Base-by-base conservation (phyloP, 2,888 invertebrate species). In the Stenolophus ochropezus region DNA sequence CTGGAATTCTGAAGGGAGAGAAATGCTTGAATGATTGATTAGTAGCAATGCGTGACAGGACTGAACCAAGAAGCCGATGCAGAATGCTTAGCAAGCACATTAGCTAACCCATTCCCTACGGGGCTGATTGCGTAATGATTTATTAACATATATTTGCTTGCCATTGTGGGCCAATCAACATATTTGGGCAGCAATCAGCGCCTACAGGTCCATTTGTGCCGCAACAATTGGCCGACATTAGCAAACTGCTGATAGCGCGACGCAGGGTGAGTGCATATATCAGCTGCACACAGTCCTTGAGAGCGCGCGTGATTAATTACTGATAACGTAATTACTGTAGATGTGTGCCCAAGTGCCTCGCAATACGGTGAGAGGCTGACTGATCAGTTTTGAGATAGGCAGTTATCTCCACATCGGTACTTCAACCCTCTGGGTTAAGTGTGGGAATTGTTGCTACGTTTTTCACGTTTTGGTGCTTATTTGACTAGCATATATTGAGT, bases 241-340 rank as follows among this genome's bases (percentile, higher is more conserved):
- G 51, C 51, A 51, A 51, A 51, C 51, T 51, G 51, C 51, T 51
- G 51, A 16, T 51, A 16, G n/a, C 14, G 16, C 16, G 5, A 16
- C 14, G 51, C n/a, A 42, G 33, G 33, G 33, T 42, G 33, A 16
- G 51, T 42, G 33, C 51, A 51, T 51, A 51, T 51, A 51, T 51
- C 51, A 51, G 51, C 51, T 51, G 16, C 51, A 16, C 51, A n/a
- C 51, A 51, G 51, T 51, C 33, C 73, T 73, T 73, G 73, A 73
- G 49, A 11, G 14, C 73, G 73, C 23, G 47, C 73, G 73, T 73
- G 73, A 73, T 73, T 73, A 73, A 73, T 73, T 73, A 73, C 73
- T 49, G 73, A 73, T 73, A 73, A 73, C 73, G 73, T 73, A 49
- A 73, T 73, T 73, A 73, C 73, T 47, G 73, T 49, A 69, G 73